phyloP scores from a whole-genome alignment of 2,113 vertebrate species.

The Rhipidura dahli region DNA sequence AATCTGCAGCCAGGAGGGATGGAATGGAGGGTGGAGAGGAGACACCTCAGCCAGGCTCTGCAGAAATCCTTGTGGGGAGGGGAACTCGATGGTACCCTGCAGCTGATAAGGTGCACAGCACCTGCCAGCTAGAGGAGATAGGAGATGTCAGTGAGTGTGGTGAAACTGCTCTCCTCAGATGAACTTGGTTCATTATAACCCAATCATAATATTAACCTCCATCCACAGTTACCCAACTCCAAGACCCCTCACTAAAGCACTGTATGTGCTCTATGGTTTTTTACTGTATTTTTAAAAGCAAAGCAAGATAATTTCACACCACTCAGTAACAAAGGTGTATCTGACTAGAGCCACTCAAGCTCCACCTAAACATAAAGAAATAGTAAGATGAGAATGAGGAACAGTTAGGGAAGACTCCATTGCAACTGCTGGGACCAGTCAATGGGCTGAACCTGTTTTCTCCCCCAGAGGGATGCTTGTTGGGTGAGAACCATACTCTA shows the following conservation, averaged over 20 bases:
- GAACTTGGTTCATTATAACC: background rate
- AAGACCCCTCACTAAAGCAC: background rate
- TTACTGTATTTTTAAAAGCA: background rate
- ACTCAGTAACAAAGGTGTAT: background rate
- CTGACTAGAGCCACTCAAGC: background rate
- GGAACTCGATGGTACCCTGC: background rate
- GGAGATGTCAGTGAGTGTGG: background rate
- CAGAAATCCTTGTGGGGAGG: background rate
- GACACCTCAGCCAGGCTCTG: background rate
- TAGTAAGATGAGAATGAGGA: background rate
- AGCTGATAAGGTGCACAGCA: background rate
- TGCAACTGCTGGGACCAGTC: background rate
- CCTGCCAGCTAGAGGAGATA: background rate
- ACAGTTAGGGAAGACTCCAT: background rate
- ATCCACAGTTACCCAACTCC: background rate
- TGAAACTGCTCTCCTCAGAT: background rate
- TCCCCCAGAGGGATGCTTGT: fast-evolving
- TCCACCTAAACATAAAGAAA: background rate
- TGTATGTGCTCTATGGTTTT: background rate
- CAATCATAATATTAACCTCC: background rate
- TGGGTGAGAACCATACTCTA: background rate
- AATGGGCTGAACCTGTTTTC: background rate
- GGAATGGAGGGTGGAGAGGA: background rate
- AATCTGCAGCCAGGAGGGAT: background rate
- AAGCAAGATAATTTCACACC: background rate